phyloP scores from a whole-genome alignment of 2,888 invertebrate genomes.

The Didymodactylos carnosus region DNA sequence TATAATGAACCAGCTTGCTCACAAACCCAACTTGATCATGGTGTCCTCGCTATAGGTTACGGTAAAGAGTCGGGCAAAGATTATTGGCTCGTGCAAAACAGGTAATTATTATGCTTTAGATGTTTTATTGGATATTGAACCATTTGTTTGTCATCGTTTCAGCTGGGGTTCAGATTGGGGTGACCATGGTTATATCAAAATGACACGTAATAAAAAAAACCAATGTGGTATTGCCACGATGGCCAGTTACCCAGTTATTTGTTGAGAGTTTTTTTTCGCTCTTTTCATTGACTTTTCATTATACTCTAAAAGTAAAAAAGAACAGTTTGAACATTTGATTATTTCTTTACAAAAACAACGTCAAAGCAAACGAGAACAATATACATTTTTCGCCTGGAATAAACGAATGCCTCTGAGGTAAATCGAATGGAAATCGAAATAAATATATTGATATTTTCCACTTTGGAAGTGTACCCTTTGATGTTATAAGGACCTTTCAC shows the following conservation, averaged over 20 bases:
- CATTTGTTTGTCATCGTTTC: neutral
- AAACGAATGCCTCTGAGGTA: too few species aligned
- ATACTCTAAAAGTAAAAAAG: too few species aligned
- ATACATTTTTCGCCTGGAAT: too few species aligned
- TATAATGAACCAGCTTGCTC: conserved; percentile 58
- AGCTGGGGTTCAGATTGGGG: neutral
- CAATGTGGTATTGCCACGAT: neutral
- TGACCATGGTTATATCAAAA: neutral
- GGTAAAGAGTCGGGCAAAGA: conserved; percentile 48
- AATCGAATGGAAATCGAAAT: too few species aligned
- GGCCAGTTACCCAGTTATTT: neutral
- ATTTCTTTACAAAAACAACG: too few species aligned
- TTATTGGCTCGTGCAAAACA: conserved; percentile 72
- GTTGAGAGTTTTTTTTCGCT: too few species aligned
- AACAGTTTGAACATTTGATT: too few species aligned
- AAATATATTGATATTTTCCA: too few species aligned
- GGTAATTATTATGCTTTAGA: conserved; percentile 25
- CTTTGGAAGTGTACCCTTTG: too few species aligned
- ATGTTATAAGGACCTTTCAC: too few species aligned
- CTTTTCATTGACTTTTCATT: too few species aligned
- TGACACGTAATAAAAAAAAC: neutral
- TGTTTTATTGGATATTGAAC: neutral
- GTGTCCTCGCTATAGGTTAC: conserved; percentile 64
- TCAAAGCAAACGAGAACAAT: too few species aligned
- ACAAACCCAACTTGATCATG: conserved; percentile 63